Conservation (phyloP, 2,797 vertebrate genomes). For the Nasua narica region DNA sequence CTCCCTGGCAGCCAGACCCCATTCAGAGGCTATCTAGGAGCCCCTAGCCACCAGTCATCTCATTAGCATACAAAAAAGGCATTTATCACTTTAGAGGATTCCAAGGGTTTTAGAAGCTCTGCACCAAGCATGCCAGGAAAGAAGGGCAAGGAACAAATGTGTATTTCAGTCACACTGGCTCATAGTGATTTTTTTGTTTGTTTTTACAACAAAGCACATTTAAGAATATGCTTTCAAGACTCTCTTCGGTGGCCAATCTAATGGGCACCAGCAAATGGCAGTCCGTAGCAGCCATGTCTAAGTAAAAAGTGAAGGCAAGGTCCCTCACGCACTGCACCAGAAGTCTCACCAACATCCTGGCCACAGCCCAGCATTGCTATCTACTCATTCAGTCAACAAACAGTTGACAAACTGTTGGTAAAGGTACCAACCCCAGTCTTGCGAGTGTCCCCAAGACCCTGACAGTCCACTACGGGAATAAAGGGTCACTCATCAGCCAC, state of each 20-base stretch:
- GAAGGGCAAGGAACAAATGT: not conserved
- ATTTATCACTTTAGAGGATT: not conserved
- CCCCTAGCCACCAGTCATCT: not conserved
- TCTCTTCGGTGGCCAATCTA: conserved; percentile 42
- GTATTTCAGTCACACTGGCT: not conserved
- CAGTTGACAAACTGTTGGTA: no score
- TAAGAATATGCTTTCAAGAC: conserved; percentile 40
- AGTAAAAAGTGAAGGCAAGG: not conserved
- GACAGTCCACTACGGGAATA: not conserved
- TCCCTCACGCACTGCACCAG: not conserved
- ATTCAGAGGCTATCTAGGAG: not conserved
- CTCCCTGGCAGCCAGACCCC: not conserved
- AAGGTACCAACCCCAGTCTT: not conserved
- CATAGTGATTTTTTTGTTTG: not conserved
- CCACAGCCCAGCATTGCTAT: not conserved
- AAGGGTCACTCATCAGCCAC: not conserved
- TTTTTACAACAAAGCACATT: not conserved
- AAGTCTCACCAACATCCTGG: not conserved
- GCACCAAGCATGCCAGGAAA: not conserved
- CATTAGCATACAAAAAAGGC: not conserved
- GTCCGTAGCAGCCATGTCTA: not conserved
- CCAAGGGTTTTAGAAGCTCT: not conserved
- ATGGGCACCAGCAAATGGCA: not conserved
- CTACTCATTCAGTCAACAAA: not conserved
- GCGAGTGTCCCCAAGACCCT: not conserved